phyloP scores from a whole-genome alignment of 1,140 invertebrate genomes.

The Caenorhabditis remanei region DNA sequence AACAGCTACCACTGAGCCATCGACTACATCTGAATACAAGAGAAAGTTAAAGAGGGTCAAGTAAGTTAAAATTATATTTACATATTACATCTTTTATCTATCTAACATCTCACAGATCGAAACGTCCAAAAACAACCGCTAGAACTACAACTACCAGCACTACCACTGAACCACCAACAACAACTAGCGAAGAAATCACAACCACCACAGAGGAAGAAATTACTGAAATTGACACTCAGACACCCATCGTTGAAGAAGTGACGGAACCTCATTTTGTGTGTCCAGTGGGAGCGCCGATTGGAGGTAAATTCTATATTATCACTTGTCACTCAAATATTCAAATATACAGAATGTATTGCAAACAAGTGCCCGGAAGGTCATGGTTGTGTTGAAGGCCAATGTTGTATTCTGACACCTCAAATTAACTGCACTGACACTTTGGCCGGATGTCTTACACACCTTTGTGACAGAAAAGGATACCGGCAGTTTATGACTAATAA shows the following conservation, averaged over 20 bases:
- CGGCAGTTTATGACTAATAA: constrained; percentile 63
- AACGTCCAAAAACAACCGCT: background rate
- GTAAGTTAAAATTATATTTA: background rate
- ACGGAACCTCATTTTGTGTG: constrained; percentile 52
- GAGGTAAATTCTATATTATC: constrained; percentile 11
- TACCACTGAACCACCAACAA: background rate
- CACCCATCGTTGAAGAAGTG: constrained; percentile 14
- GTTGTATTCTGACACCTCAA: constrained; percentile 65
- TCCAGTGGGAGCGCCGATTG: constrained; percentile 62
- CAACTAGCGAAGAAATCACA: constrained; percentile 40
- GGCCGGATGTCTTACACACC: constrained; percentile 53
- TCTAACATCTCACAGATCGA: background rate
- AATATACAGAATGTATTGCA: constrained; percentile 64
- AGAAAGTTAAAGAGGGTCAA: constrained; percentile 21
- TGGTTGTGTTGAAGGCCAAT: constrained; percentile 58
- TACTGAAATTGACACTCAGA: constrained; percentile 10
- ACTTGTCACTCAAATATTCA: no score
- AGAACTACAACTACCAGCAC: constrained; percentile 28
- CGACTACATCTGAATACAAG: background rate
- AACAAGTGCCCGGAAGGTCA: constrained; percentile 61
- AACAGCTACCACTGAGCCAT: background rate
- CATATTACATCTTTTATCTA: background rate
- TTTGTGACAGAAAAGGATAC: constrained; percentile 62
- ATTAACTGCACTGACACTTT: constrained; percentile 62
- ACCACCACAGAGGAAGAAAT: constrained; percentile 48